Base-by-base conservation (phyloP, 2,888 invertebrate genomes). In the Nasonovia ribisnigri region DNA sequence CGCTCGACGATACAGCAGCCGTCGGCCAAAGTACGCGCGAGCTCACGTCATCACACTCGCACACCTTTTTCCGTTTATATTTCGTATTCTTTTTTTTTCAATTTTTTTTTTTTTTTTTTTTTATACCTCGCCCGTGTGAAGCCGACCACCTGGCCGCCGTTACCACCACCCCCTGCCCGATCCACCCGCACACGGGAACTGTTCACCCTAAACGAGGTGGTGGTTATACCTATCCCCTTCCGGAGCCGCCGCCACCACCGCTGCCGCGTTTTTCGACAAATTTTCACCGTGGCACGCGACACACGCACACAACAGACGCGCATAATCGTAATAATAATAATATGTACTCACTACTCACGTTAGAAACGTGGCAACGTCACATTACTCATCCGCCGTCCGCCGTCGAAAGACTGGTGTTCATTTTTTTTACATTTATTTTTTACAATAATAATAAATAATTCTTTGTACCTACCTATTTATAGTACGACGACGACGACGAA, bases 351-450 rank as follows among this genome's bases (percentile, higher is more conserved):
- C 77, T 77, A 77, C 77, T 77, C 77, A 86, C 92, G 46, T 46
- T 54, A 60, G 57, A 93, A 90, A 89, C 93, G 90, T 90, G 93
- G 93, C 84, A 93, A 90, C 93, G 90, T 93, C 93, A 93, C 93
- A 93, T 93, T 93, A 93, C 93, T 93, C 93, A 93, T 93, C 93
- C 57, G 13, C 43, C 84, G 57, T 48, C 57, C 43, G 90, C 43
- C 46, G 29, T 26, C 67, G 89, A 77, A 77, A 29, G 89, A 84
- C 93, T 89, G 54, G 87, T 67, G 42, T 88, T 67, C 88, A 20
- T 67, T 92, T 88, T 84, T 67, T 84, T 67, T 67, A 90, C 36
- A 51, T 54, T 48, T n/a, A 24, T n/a, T 16, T 48, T n/a, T 13
- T 54, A 51, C 36, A 54, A 46, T 43, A 89, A 89, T 84, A 84